Percentiles rank a stretch among this genome's conserved stretches.
phyloP scores from a whole-genome alignment of 2,888 invertebrate genomes.

The Scaptomyza polygonia region DNA sequence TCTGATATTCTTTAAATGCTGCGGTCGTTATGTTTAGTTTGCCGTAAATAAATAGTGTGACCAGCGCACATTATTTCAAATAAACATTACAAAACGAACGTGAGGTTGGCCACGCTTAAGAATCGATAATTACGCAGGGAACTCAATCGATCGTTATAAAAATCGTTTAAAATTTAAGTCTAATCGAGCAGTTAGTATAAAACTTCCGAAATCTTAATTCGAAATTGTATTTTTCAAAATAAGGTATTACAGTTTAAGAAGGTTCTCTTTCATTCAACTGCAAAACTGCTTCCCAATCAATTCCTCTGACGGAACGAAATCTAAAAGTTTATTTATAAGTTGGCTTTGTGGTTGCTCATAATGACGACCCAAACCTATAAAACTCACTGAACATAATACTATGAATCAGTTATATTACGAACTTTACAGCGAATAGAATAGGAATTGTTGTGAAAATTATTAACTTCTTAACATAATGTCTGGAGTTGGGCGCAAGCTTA shows the following conservation, averaged over 20 bases:
- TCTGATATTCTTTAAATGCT: too few species aligned
- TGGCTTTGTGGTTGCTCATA: slow-evolving; percentile 27
- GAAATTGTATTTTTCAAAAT: too few species aligned
- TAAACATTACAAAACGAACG: background rate
- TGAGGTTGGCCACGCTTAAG: background rate
- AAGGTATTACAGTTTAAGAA: too few species aligned
- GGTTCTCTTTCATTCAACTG: slow-evolving; percentile 2
- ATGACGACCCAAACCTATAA: slow-evolving; percentile 2
- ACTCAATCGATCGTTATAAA: background rate
- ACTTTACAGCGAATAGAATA: background rate
- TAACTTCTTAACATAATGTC: slow-evolving; percentile 17
- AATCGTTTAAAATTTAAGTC: background rate
- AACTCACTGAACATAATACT: background rate
- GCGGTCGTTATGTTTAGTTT: too few species aligned
- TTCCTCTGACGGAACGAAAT: background rate
- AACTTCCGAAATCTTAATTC: too few species aligned
- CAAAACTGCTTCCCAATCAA: background rate
- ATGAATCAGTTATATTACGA: slow-evolving; percentile 22
- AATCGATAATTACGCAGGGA: background rate
- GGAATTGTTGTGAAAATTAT: background rate
- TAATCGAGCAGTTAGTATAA: too few species aligned
- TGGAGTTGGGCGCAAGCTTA: background rate
- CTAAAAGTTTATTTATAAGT: background rate
- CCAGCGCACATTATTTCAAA: background rate
- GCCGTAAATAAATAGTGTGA: background rate